Conservation (phyloP, 2,888 invertebrate genomes). For the Myopa testacea region DNA sequence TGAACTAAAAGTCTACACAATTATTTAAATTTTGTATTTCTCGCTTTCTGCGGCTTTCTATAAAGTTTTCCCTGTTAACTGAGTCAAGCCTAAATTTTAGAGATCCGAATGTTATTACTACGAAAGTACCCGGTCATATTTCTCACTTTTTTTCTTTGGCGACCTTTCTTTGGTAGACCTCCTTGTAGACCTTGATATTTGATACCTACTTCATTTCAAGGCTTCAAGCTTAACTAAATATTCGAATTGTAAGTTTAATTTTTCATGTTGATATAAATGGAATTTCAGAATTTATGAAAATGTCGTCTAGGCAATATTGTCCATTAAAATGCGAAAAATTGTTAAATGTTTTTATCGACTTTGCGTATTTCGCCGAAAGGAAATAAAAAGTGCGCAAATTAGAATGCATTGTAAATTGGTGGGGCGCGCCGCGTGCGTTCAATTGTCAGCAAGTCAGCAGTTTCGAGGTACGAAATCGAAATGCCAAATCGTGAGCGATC, state of each 20-base stretch:
- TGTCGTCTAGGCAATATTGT: not conserved
- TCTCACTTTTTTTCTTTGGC: too few species aligned
- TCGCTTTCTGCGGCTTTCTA: too few species aligned
- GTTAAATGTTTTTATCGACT: conserved; percentile 1
- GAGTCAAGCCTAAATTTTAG: too few species aligned
- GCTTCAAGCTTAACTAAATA: not conserved
- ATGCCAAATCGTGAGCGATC: conserved; percentile 29
- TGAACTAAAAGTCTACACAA: too few species aligned
- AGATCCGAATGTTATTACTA: too few species aligned
- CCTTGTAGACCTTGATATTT: not conserved
- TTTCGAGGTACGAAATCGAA: conserved; percentile 17
- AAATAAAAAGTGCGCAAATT: conserved; percentile 28
- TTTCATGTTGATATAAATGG: not conserved
- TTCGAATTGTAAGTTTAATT: not conserved
- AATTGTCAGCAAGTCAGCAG: conserved; percentile 23
- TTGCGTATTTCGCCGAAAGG: conserved; percentile 23
- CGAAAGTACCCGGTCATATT: too few species aligned
- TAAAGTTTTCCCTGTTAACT: too few species aligned
- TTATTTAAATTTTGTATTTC: too few species aligned
- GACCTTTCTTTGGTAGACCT: not conserved
- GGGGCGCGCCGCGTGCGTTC: not conserved
- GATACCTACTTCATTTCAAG: not conserved
- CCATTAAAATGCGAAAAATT: not conserved
- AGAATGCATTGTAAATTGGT: conserved; percentile 23
- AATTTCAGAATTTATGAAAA: not conserved